phyloP scores from a whole-genome alignment of 1,140 invertebrate species.

The Anadara kagoshimensis region DNA sequence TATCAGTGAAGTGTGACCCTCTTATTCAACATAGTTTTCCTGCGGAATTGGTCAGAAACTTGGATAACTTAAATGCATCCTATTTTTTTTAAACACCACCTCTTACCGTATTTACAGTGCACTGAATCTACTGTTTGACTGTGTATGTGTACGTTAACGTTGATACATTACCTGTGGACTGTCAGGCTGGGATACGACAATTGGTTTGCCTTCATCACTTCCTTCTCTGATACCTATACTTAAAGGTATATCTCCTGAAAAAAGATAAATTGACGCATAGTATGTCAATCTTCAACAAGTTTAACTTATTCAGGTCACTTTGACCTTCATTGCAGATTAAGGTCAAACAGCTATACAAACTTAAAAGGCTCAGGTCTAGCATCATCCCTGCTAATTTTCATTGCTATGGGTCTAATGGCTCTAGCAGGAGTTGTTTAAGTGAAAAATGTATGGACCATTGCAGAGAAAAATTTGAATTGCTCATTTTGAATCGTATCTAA shows the following conservation, averaged over 20 bases:
- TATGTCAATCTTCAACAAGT: background rate
- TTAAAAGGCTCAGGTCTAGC: background rate
- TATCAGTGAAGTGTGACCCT: too few species aligned
- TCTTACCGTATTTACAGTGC: too few species aligned
- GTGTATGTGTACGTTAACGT: too few species aligned
- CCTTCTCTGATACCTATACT: conserved; percentile 81
- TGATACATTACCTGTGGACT: conserved; percentile 58
- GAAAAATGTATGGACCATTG: background rate
- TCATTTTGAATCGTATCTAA: too few species aligned
- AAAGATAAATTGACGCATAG: conserved; percentile 4
- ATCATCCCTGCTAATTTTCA: background rate
- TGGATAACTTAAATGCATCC: too few species aligned
- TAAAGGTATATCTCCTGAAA: conserved; percentile 82
- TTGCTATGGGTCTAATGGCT: background rate
- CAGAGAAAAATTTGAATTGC: too few species aligned
- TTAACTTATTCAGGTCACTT: background rate
- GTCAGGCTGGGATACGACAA: conserved; percentile 83
- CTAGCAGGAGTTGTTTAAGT: background rate
- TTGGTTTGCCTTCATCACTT: conserved; percentile 85
- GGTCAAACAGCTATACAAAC: background rate
- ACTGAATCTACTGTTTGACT: too few species aligned
- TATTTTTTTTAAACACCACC: too few species aligned
- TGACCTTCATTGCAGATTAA: background rate
- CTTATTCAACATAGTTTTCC: too few species aligned
- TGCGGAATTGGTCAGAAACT: too few species aligned